Evolutionary conservation across 2,888 invertebrate species (phyloP).

Genomic region (Scotopteryx bipunctaria): DNA sequence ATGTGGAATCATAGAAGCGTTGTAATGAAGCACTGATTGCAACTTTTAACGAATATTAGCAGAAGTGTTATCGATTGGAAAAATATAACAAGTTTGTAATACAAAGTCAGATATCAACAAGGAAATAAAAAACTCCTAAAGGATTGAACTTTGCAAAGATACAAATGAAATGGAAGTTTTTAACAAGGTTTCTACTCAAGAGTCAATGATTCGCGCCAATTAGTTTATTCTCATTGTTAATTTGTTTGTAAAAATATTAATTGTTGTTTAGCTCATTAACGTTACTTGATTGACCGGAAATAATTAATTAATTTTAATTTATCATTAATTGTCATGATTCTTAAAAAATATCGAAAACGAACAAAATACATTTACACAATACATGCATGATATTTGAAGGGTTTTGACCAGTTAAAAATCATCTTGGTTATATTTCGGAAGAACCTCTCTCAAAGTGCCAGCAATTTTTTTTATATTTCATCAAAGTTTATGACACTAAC

Average conservation of each 20-base stretch:
- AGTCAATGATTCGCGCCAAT: conserved; percentile 66
- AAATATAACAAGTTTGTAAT: conserved; percentile 30
- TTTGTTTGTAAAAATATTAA: conserved; percentile 42
- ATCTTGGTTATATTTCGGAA: no score
- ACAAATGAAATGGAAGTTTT: conserved; percentile 80
- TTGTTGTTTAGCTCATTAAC: conserved; percentile 15
- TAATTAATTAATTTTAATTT: not conserved
- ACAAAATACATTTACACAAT: no score
- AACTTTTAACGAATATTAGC: not conserved
- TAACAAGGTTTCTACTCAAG: conserved; percentile 66
- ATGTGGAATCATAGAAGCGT: no score
- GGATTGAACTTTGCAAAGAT: conserved; percentile 64
- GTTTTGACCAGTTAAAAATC: no score
- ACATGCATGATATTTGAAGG: no score
- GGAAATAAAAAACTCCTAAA: conserved; percentile 45
- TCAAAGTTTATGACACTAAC: no score
- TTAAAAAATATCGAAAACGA: no score
- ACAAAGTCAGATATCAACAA: conserved; percentile 20
- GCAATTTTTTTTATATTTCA: no score
- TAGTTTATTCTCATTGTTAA: conserved; percentile 51
- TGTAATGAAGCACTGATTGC: not conserved
- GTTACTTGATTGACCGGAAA: conserved; percentile 11
- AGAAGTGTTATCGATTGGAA: conserved; percentile 21
- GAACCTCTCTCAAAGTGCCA: no score
- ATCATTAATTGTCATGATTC: no score